These are phyloP conservation scores for Pseudopleuronectes americanus DNA, from an alignment of 2,797 vertebrate species.

Conservation along the genomic window DNA sequence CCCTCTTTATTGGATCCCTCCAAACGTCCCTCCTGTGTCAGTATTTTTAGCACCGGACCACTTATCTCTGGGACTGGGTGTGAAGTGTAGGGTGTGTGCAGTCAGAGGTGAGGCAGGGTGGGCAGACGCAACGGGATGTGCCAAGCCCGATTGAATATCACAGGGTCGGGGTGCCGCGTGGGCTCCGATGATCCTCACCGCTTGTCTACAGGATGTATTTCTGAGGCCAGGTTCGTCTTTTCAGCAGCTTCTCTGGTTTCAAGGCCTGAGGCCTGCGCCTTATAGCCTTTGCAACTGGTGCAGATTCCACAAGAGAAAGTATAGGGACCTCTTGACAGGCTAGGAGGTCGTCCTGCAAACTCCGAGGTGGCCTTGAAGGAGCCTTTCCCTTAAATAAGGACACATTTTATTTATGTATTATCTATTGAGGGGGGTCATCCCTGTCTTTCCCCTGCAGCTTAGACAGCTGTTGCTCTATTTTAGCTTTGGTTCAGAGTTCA, in stretches of 20 bases:
- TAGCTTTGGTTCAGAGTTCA: constrained; percentile 49
- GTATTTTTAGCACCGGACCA: constrained; percentile 79
- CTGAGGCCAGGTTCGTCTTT: constrained; percentile 82
- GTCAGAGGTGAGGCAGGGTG: constrained; percentile 60
- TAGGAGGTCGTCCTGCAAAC: constrained; percentile 58
- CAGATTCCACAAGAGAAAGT: constrained; percentile 84
- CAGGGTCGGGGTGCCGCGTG: constrained; percentile 66
- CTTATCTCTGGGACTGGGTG: constrained; percentile 68
- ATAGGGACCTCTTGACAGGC: constrained; percentile 67
- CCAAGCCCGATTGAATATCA: constrained; percentile 79
- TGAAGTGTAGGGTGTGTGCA: constrained; percentile 67
- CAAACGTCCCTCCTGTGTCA: constrained; percentile 42
- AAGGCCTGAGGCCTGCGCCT: constrained; percentile 69
- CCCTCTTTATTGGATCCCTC: constrained; percentile 46
- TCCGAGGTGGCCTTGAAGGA: constrained; percentile 73
- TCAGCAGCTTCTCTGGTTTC: constrained; percentile 85
- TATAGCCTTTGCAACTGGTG: constrained; percentile 76
- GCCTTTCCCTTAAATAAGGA: constrained; percentile 51
- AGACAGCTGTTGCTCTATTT: constrained; percentile 78
- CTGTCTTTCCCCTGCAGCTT: constrained; percentile 48
- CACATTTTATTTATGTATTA: constrained; percentile 72
- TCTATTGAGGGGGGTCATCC: constrained; percentile 36
- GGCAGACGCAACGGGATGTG: constrained; percentile 63
- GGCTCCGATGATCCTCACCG: constrained; percentile 72
- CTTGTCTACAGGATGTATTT: constrained; percentile 81